phyloP scores from a whole-genome alignment of 2,797 vertebrate genomes.

The Tapirus indicus region DNA sequence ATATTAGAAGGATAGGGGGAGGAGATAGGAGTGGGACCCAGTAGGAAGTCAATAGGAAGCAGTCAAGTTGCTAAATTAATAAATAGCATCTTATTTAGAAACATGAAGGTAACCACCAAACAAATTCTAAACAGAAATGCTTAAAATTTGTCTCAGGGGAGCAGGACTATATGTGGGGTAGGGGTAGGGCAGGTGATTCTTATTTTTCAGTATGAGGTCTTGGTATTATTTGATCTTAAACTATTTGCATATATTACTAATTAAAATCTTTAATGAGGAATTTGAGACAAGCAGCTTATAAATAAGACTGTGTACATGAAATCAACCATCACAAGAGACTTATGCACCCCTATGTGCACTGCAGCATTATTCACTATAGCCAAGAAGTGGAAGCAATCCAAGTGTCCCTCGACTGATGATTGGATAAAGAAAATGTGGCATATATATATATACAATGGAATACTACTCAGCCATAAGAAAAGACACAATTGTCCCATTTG shows the following conservation, averaged over 20 bases:
- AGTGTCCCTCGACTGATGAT: too few species aligned
- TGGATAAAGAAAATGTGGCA: too few species aligned
- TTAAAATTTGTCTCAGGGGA: neutral
- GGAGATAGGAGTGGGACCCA: neutral
- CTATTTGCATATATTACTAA: constrained; percentile 1
- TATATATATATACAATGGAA: too few species aligned
- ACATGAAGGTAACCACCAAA: neutral
- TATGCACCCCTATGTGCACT: too few species aligned
- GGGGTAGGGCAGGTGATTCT: neutral
- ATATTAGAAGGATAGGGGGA: neutral
- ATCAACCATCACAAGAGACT: too few species aligned
- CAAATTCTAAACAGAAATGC: neutral
- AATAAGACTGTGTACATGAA: neutral
- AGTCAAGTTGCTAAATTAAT: neutral
- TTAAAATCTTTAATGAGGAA: neutral
- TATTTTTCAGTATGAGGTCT: neutral
- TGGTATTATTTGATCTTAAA: constrained; percentile 9
- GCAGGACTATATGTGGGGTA: neutral
- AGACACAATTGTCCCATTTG: too few species aligned
- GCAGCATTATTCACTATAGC: too few species aligned
- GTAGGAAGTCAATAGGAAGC: neutral
- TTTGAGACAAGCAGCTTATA: neutral
- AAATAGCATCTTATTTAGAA: constrained; percentile 23
- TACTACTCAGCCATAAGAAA: too few species aligned
- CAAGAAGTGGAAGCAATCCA: too few species aligned